Conservation (phyloP, 1,140 invertebrate genomes). For the Euura saliciscinereae region DNA sequence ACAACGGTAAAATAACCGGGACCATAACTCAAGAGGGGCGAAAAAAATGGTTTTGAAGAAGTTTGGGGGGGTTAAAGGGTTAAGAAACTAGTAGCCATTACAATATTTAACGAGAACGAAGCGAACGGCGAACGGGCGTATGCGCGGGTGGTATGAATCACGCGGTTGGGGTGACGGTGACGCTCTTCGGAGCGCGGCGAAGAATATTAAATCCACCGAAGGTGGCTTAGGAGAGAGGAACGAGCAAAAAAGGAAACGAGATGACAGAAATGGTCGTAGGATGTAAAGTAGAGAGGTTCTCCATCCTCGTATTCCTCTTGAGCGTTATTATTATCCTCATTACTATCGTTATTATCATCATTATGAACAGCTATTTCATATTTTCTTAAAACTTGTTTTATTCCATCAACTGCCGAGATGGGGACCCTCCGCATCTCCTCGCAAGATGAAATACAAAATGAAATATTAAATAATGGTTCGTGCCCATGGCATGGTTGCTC, state of each 20-base stretch:
- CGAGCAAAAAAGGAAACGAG: conserved; percentile 10
- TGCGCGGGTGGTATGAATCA: conserved; percentile 52
- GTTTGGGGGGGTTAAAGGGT: conserved; percentile 25
- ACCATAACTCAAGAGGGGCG: too few species aligned
- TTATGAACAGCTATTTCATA: background rate
- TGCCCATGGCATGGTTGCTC: conserved; percentile 49
- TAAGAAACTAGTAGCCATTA: conserved; percentile 32
- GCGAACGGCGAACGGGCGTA: conserved; percentile 28
- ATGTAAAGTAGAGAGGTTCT: background rate
- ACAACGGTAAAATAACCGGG: too few species aligned
- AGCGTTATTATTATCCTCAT: background rate
- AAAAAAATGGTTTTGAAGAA: too few species aligned
- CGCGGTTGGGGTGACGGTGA: conserved; percentile 19
- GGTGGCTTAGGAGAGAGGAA: background rate
- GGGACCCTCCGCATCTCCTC: conserved; percentile 17
- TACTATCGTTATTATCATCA: background rate
- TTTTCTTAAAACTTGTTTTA: background rate
- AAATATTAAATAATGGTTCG: conserved; percentile 59
- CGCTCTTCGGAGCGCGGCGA: conserved; percentile 30
- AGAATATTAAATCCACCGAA: conserved; percentile 43
- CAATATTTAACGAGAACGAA: conserved; percentile 51
- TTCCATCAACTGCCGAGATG: background rate
- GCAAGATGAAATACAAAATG: conserved; percentile 53
- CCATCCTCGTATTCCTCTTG: background rate
- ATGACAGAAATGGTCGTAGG: conserved; percentile 17